Percentiles rank a stretch among this genome's conserved stretches.
These are phyloP conservation scores for Channallabes apus DNA, from an alignment of 2,797 vertebrate genomes.

Conservation along the genomic window DNA sequence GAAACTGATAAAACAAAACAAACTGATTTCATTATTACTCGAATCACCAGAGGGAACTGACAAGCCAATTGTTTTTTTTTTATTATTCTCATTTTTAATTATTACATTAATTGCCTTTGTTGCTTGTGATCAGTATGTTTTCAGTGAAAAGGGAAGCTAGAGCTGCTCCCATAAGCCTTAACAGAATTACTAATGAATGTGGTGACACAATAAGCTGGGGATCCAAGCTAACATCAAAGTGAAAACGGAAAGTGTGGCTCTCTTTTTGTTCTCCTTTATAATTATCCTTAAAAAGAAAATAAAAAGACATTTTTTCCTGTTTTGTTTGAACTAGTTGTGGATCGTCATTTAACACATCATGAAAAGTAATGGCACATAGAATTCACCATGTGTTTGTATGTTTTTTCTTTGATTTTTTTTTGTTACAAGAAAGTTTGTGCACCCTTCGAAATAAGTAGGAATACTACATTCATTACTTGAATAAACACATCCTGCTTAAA, in stretches of 20 bases:
- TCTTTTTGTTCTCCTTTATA: constrained; percentile 15
- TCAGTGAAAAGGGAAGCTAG: not conserved
- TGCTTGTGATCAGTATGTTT: not conserved
- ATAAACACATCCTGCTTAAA: no score
- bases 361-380: constrained; percentile 25
- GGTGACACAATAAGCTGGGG: not conserved
- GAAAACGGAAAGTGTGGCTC: not conserved
- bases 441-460: not conserved
- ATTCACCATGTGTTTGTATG: constrained; percentile 24
- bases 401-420: constrained; percentile 16
- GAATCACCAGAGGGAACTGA: not conserved
- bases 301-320: not conserved
- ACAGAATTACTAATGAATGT: constrained; percentile 9
- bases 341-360: constrained; percentile 34
- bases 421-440: not conserved
- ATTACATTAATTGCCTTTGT: not conserved
- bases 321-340: constrained; percentile 11
- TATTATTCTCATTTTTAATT: no score
- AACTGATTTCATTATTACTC: not conserved
- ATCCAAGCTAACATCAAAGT: not conserved
- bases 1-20: not conserved
- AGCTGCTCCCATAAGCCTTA: not conserved
- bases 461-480: not conserved
- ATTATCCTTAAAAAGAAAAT: not conserved
- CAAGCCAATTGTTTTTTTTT: not conserved